Evolutionary conservation across 1,140 invertebrate genomes (phyloP), one percentile per base, ranked within the genome.

Genomic region (Ridgeia piscesae): DNA sequence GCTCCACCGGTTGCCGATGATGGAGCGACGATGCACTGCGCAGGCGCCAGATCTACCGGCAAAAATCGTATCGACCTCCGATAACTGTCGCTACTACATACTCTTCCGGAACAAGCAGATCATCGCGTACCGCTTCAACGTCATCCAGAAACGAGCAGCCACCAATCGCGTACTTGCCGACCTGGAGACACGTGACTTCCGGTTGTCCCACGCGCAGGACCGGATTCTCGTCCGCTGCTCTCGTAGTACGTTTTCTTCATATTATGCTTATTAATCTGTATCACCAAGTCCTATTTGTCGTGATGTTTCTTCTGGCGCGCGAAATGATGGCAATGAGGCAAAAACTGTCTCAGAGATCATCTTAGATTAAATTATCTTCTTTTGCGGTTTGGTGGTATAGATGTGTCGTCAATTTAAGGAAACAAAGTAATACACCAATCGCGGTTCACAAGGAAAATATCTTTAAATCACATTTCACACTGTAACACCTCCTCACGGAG

Each of bases 1-100:
- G 33, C 95, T 98, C 14, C 97, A 97, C 93, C 98, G 98, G 96
- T 91, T 96, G 27, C 95, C 95, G 31, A 92, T 95, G 35, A 94
- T 95, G 95, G 93, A 95, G 88, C 92, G 94, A 58, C 93, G 93
- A 91, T 94, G 94, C 92, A 93, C 94, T 21, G 93, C 93, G 1
- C 91, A 93, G 88, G 93, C 94, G 8, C 93, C 92, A 21, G 95
- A 95, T 92, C 92, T 94, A n/a, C 94, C 94, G 21, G 92, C 94
- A 58, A 93, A 94, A 88, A 94, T 95, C n/a, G 92, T 93, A 21
- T 94, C 95, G 89, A 93, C 93, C 6, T 93, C 92, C 17, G 89
- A 93, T 0, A 33, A 92, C n/a, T 92, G 89, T n/a, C 95, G 94
- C 92, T 94, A 94, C 58, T 94, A 94, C 77, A 92, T 94, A 9